phyloP scores from a whole-genome alignment of 2,888 invertebrate genomes.

The Hipparchia semele region DNA sequence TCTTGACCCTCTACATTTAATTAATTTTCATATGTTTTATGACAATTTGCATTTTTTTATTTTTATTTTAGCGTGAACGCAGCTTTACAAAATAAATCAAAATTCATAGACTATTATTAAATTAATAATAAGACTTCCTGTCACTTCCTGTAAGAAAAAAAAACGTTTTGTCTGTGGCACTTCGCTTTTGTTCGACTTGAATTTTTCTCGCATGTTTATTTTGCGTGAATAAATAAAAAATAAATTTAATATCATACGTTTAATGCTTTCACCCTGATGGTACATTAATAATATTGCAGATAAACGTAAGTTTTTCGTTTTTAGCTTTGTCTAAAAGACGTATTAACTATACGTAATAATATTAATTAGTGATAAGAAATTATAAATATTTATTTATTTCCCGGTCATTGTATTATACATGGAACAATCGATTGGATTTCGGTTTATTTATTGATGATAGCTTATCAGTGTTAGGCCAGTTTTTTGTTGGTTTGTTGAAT shows the following conservation, averaged over 20 bases:
- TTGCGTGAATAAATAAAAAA: constrained; percentile 33
- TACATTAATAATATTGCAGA: constrained; percentile 36
- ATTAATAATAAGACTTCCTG: constrained; percentile 11
- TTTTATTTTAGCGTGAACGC: not conserved
- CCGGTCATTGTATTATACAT: not conserved
- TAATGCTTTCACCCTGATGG: constrained; percentile 34
- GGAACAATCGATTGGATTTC: constrained; percentile 24
- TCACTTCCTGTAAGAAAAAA: constrained; percentile 10
- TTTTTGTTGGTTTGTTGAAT: not conserved
- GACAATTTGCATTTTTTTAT: not conserved
- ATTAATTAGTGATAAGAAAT: constrained; percentile 16
- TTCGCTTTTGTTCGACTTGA: constrained; percentile 39
- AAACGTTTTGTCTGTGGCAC: constrained; percentile 30
- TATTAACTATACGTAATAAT: not conserved
- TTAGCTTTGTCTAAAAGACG: constrained; percentile 2
- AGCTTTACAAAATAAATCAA: constrained; percentile 6
- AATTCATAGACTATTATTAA: not conserved
- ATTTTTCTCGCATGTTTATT: constrained; percentile 38
- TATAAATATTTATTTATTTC: constrained; percentile 17
- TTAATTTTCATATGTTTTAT: not conserved
- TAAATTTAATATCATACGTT: constrained; percentile 39
- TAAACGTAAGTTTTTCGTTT: constrained; percentile 43
- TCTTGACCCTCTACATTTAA: not conserved
- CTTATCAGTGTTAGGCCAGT: constrained; percentile 19
- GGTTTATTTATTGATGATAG: constrained; percentile 37